phyloP scores from a whole-genome alignment of 2,797 vertebrate species.

The Lepilemur ruficaudatus region DNA sequence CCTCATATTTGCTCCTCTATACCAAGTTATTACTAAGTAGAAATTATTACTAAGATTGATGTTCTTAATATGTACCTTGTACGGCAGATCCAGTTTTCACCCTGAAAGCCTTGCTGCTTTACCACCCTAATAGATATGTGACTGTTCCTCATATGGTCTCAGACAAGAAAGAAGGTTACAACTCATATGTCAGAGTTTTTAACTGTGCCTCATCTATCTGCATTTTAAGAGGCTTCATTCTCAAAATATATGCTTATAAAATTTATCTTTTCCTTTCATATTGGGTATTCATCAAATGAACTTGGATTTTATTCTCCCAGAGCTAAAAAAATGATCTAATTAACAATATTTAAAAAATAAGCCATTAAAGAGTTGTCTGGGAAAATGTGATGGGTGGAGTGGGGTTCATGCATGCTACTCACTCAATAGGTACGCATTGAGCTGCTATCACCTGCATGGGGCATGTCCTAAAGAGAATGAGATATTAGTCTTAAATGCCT shows the following conservation, averaged over 20 bases:
- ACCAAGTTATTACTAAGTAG: not conserved
- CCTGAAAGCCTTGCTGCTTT: not conserved
- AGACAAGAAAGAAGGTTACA: not conserved
- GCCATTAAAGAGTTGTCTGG: not conserved
- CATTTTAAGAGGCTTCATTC: not conserved
- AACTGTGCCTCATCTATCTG: not conserved
- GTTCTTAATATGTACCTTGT: not conserved
- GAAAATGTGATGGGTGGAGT: not conserved
- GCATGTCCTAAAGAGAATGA: not conserved
- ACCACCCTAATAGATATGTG: not conserved
- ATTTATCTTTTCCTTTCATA: conserved; percentile 15
- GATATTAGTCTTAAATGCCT: not conserved
- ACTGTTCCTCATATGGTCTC: not conserved
- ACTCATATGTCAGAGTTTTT: not conserved
- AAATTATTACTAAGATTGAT: conserved; percentile 17
- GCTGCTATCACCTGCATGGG: not conserved
- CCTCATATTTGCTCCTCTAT: not conserved
- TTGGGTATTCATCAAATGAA: conserved; percentile 8
- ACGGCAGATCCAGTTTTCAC: not conserved
- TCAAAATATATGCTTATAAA: not conserved
- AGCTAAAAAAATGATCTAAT: conserved; percentile 26
- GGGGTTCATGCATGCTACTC: not conserved
- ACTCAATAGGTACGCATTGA: not conserved
- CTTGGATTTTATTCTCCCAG: not conserved
- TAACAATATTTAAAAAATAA: conserved; percentile 39